Percentiles rank a stretch among this genome's conserved stretches.
Conservation (phyloP, 2,888 invertebrate genomes). For the Acleris emargana region DNA sequence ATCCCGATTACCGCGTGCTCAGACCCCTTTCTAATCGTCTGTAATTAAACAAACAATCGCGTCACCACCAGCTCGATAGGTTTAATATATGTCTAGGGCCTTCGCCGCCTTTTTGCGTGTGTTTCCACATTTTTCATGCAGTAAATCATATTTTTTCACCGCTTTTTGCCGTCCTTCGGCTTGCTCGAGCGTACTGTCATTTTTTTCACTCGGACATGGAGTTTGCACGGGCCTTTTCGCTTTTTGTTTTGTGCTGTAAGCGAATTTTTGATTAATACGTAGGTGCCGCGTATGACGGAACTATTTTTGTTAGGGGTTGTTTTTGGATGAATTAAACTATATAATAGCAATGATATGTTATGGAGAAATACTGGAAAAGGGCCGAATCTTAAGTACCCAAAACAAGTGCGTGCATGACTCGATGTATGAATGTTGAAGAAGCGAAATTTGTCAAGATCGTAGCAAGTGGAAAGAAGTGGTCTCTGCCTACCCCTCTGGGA, state of each 20-base stretch:
- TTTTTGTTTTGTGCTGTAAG: constrained; percentile 68
- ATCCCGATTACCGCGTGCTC: neutral
- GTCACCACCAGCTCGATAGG: constrained; percentile 59
- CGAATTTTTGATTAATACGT: constrained; percentile 73
- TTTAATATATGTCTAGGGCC: constrained; percentile 81
- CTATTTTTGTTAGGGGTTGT: constrained; percentile 22
- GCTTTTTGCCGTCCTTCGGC: constrained; percentile 80
- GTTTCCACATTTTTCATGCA: constrained; percentile 83
- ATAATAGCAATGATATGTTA: too few relatives aligned
- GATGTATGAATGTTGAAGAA: too few relatives aligned
- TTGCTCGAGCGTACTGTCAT: constrained; percentile 77
- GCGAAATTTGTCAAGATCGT: too few relatives aligned
- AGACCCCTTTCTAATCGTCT: constrained; percentile 10
- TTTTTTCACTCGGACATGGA: constrained; percentile 78
- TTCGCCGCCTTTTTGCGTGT: constrained; percentile 80
- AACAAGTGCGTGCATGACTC: too few relatives aligned
- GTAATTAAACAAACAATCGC: constrained; percentile 30
- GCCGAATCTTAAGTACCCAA: too few relatives aligned
- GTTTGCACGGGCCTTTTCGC: constrained; percentile 73
- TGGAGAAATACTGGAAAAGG: too few relatives aligned
- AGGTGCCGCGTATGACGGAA: constrained; percentile 43
- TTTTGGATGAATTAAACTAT: neutral
- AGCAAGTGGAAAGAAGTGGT: too few relatives aligned
- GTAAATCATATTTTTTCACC: constrained; percentile 84
- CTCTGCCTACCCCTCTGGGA: too few relatives aligned